A percentile compares a stretch with the other conserved stretches of the same genome.
phyloP scores from a whole-genome alignment of 2,113 vertebrate genomes.

The Laticauda laticaudata region DNA sequence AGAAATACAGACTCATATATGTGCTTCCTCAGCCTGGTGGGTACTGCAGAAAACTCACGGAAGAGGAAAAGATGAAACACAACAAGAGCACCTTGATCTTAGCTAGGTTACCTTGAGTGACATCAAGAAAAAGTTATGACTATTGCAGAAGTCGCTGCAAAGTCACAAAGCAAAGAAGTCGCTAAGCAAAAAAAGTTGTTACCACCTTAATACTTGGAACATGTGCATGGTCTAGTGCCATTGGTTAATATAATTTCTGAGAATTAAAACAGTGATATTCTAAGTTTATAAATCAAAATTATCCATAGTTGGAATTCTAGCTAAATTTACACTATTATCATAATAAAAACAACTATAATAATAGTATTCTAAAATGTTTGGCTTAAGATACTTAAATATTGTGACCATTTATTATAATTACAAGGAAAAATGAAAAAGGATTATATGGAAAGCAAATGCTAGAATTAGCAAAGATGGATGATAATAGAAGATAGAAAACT shows the following conservation, averaged over 20 bases:
- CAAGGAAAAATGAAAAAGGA: background rate
- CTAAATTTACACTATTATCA: background rate
- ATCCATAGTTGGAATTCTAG: background rate
- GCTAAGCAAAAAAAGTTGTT: background rate
- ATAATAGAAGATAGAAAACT: background rate
- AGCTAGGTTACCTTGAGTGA: background rate
- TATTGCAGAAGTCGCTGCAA: background rate
- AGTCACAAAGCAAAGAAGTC: too few species aligned
- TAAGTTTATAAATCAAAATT: background rate
- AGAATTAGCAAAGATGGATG: background rate
- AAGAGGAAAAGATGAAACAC: background rate
- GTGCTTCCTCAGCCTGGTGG: background rate
- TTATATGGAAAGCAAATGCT: background rate
- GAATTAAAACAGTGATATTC: background rate
- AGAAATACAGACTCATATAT: background rate
- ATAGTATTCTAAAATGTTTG: background rate
- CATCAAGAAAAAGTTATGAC: background rate
- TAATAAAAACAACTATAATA: background rate
- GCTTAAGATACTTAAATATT: background rate
- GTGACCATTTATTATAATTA: background rate
- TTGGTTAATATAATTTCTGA: background rate
- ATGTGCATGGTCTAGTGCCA: background rate
- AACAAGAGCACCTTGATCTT: background rate
- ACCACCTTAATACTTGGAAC: background rate
- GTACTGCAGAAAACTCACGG: background rate